Base-by-base conservation (phyloP, 1,140 invertebrate species). In the Mya arenaria region DNA sequence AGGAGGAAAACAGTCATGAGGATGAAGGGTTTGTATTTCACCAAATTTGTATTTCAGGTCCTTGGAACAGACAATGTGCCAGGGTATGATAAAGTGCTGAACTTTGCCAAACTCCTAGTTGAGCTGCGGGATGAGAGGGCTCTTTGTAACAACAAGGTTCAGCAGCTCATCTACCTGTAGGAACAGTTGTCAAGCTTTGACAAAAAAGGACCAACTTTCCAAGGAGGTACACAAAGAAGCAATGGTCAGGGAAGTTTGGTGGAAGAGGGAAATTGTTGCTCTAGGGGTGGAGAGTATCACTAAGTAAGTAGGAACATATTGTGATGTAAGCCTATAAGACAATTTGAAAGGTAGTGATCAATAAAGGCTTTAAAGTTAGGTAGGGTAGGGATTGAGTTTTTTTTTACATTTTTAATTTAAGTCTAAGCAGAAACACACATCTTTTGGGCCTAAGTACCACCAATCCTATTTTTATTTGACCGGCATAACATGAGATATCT, bases 21-120 rank as follows among this genome's bases (percentile, higher is more conserved):
- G 83, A 84, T 56, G 77, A 84, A 56, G 75, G 68, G 25, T 73
- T 66, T 56, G 58, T 73, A n/a, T n/a, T n/a, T n/a, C n/a, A n/a
- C n/a, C n/a, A n/a, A 60, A 37, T 60, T 28, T 60, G 32, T 60
- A 60, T 77, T 77, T 30, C 73, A 77, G 73, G 73, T 77, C 60
- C 62, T 63, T 77, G 73, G 73, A 32, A 58, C 73, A 77, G 73
- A 77, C 73, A 77, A 77, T 77, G 60, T 65, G n/a, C 73, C 62
- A 34, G 73, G 73, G 1, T 77, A 77, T 77, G 73, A 77, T 52
- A 63, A 65, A 34, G 73, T 77, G 41, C 58, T 77, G 15, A 65
- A 77, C 41, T 62, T 77, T 63, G 73, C 73, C 13, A 41, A 77
- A 62, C 65, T 77, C 30, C 73, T 77, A 44, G 73, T 77, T 44